Percentiles rank a stretch among this genome's conserved stretches.
phyloP scores from a whole-genome alignment of 2,113 vertebrate genomes.

The Trochalopteron elliotii region DNA sequence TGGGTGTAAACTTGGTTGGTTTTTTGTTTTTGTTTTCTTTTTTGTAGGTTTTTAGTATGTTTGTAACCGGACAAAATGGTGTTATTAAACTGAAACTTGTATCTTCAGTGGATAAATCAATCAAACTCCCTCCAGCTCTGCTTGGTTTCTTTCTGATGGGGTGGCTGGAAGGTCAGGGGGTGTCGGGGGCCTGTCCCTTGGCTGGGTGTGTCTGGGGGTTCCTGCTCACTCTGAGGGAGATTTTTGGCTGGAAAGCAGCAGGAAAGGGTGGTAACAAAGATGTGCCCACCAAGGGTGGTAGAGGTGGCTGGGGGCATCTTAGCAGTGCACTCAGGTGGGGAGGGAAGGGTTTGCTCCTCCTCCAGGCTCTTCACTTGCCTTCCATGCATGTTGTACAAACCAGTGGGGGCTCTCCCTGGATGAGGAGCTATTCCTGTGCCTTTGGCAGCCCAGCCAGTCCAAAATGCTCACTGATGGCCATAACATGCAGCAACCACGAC shows the following conservation, averaged over 20 bases:
- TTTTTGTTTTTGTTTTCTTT: neutral
- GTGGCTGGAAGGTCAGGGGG: neutral
- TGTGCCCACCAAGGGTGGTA: neutral
- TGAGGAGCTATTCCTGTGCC: neutral
- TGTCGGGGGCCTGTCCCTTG: accelerated
- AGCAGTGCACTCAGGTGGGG: neutral
- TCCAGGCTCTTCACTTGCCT: neutral
- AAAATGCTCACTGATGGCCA: neutral
- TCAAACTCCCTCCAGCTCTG: constrained; percentile 3
- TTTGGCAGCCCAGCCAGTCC: neutral
- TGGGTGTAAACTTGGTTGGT: constrained; percentile 46
- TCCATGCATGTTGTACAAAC: neutral
- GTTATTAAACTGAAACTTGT: constrained; percentile 61
- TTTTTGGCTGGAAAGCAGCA: neutral
- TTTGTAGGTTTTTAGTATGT: constrained; percentile 71
- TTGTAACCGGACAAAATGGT: constrained; percentile 54
- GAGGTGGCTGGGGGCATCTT: neutral
- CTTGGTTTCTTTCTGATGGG: neutral
- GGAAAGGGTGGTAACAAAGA: neutral
- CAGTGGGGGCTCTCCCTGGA: accelerated
- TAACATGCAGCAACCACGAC: neutral
- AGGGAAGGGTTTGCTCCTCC: neutral
- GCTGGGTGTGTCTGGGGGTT: accelerated
- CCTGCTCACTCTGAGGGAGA: neutral
- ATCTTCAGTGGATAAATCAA: constrained; percentile 63